Base-by-base conservation (phyloP, 1,140 invertebrate species). In the Sipha flava region DNA sequence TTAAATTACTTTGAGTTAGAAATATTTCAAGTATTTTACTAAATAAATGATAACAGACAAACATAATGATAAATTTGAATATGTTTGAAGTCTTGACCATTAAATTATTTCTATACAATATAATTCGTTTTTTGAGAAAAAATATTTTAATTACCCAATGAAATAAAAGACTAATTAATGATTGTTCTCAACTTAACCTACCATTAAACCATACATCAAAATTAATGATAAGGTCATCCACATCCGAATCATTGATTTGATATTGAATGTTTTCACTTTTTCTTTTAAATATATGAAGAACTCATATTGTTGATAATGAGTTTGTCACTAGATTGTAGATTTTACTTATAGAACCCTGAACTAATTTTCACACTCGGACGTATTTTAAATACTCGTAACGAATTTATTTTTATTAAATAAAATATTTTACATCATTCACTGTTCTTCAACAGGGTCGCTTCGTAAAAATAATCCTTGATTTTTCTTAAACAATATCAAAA, bases 321-420 rank as follows among this genome's bases (percentile, higher is more conserved):
- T 73, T 73, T 73, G 70, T 73, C 47, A 73, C 70, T 29, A 52
- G 18, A 16, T 16, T 21, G 34, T 52, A n/a, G 47, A 54, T 52
- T 34, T 52, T 73, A 73, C 70, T 52, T 31, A 43, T 12, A 52
- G 45, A 73, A 52, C 70, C 70, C 70, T 73, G 70, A 73, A 73
- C 70, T 73, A 37, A 73, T 73, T 73, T 49, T 52, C 70, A 73
- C 70, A 73, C 70, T 54, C 2, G 29, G n/a, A n/a, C 70, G 12
- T 34, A 21, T 54, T 52, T 49, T 73, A 52, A 73, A 52, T 54
- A 52, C 21, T 52, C 70, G 70, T 73, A 73, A n/a, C 70, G 70
- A 73, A 73, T 73, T 52, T 73, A 21, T 49, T 31, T 37, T 18
- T 73, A 52, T 31, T n/a, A 54, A 29, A 47, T n/a, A 29, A 45